Percentiles rank a stretch among this genome's conserved stretches.
phyloP scores from a whole-genome alignment of 2,888 invertebrate species.

The Ypsolopha sequella region DNA sequence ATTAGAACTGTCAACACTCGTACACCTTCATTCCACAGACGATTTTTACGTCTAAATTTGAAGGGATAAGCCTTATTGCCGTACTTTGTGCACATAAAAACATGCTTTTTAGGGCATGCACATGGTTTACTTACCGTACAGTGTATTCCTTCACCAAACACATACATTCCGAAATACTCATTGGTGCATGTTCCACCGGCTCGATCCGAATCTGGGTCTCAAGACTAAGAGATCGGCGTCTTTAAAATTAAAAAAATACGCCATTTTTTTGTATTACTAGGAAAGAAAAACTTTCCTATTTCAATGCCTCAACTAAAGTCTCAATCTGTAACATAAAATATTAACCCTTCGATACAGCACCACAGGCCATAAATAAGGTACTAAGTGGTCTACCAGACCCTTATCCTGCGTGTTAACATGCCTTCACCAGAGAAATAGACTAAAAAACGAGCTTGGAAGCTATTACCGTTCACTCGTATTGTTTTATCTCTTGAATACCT shows the following conservation, averaged over 20 bases:
- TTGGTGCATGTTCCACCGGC: too few relatives aligned
- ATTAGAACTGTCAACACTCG: too few relatives aligned
- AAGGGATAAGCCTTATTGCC: too few relatives aligned
- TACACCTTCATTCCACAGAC: too few relatives aligned
- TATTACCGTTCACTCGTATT: not conserved
- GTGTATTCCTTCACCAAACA: too few relatives aligned
- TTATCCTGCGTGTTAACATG: not conserved
- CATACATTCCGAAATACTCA: too few relatives aligned
- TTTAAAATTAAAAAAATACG: not conserved
- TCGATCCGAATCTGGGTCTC: too few relatives aligned
- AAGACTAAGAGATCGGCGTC: too few relatives aligned
- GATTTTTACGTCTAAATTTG: too few relatives aligned
- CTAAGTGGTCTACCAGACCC: not conserved
- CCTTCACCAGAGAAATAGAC: not conserved
- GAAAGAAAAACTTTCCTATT: not conserved
- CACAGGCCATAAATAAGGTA: not conserved
- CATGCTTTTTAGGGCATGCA: too few relatives aligned
- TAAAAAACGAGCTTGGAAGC: not conserved
- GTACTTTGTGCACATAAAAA: too few relatives aligned
- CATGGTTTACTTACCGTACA: too few relatives aligned
- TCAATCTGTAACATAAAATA: not conserved
- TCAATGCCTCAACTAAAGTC: not conserved
- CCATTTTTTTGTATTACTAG: not conserved
- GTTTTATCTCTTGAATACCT: not conserved
- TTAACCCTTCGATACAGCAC: not conserved